Conservation (phyloP, 2,888 invertebrate species). For the Deroplatys truncata region DNA sequence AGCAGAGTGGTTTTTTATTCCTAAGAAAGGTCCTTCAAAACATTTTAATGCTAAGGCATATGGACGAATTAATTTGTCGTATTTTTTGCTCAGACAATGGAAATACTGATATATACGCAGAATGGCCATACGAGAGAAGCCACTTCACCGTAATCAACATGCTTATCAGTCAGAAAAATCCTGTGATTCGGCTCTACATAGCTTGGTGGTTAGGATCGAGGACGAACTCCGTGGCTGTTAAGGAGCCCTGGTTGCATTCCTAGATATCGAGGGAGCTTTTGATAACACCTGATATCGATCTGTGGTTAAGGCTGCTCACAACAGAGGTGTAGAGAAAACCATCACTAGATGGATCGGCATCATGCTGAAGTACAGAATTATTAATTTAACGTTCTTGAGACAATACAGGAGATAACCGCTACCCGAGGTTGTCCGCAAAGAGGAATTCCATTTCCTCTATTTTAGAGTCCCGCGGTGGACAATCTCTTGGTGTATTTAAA, state of each 20-base stretch:
- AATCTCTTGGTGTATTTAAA: no score
- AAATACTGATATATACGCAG: conserved; percentile 32
- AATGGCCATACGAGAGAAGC: not conserved
- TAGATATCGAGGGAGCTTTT: conserved; percentile 36
- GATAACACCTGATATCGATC: conserved; percentile 29
- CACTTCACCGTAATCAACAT: conserved; percentile 30
- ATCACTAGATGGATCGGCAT: conserved; percentile 14
- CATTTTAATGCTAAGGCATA: conserved; percentile 24
- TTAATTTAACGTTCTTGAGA: not conserved
- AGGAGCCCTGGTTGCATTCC: conserved; percentile 30
- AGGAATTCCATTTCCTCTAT: conserved; percentile 36
- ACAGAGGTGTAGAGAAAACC: not conserved
- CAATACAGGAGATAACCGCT: not conserved
- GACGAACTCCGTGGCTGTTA: conserved; percentile 1
- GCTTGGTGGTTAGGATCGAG: conserved; percentile 20
- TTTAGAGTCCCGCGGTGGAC: conserved; percentile 36
- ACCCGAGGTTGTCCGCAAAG: conserved; percentile 37
- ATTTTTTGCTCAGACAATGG: conserved; percentile 33
- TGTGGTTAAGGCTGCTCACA: conserved; percentile 22
- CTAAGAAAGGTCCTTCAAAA: conserved; percentile 27
- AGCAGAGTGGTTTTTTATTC: conserved; percentile 27
- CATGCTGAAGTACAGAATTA: conserved; percentile 19
- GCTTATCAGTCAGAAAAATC: no score
- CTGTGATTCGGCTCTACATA: no score
- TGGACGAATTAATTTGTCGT: conserved; percentile 34